Base-by-base conservation (phyloP, 1,140 invertebrate species). In the Amphibalanus amphitrite region DNA sequence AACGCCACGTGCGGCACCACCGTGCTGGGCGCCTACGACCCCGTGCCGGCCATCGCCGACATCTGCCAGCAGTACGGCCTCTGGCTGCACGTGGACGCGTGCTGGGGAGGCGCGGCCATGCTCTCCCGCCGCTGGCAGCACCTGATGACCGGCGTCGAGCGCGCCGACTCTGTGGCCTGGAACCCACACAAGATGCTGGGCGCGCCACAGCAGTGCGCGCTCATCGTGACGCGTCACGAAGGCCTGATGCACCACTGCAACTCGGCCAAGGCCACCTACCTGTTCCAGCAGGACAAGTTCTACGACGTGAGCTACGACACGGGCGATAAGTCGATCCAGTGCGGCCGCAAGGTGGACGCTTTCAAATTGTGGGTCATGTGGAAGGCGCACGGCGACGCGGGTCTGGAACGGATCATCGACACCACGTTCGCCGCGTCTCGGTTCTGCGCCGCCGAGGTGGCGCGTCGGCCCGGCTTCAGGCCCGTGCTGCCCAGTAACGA, bases 1-100 rank as follows among this genome's bases (percentile, higher is more conserved):
- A 90, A 88, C 20, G 92, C 92, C 0, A 97, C 93, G 0, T 86
- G 91, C 29, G 95, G 95, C 47, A 92, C 72, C 83, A 94, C 77
- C 69, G 73, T 75, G 71, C 73, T 75, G 67, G 91, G 90, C 0
- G 93, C 94, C 0, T 97, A 90, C 76, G 96, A 98, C 81, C 93
- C 95, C 0, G 77, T 98, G 20, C 80, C 84, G 6, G 82, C 87
- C 28, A 89, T 98, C 67, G 88, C 90, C 0, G 86, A 87, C 29
- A 77, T 97, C 13, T 97, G 95, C 77, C 79, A 87, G 73, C 87
- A 90, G 77, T 86, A 93, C 76, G 85, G 87, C 3, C 78, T 98
- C 70, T 98, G 95, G 95, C 81, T 98, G 33, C 95, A 98, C 78
- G 92, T 97, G 0, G 95, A 98, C 78, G 94, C 93, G 0, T 92